phyloP scores from a whole-genome alignment of 2,797 vertebrate species.

The Dipus sagitta region DNA sequence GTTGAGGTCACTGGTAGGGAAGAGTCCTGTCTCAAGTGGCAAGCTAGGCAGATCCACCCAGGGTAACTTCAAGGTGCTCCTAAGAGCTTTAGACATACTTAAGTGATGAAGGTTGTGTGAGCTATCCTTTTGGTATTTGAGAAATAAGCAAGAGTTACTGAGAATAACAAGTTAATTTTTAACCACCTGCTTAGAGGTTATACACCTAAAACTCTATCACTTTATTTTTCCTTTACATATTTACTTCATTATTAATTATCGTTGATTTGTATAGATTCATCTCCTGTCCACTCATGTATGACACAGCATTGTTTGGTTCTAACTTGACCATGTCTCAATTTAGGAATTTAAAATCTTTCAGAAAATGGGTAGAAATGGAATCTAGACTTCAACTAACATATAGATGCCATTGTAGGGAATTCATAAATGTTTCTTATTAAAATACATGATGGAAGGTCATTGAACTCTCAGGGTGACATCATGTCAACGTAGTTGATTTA shows the following conservation, averaged over 20 bases:
- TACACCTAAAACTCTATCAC: background rate
- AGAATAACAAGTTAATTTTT: conserved; percentile 18
- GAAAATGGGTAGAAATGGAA: background rate
- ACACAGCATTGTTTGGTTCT: background rate
- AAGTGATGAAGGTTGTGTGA: background rate
- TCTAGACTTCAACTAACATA: background rate
- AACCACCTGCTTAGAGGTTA: background rate
- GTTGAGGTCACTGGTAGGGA: background rate
- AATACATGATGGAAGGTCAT: background rate
- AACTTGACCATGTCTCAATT: background rate
- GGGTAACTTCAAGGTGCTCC: background rate
- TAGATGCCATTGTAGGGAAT: background rate
- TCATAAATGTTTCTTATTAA: background rate
- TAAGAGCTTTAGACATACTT: background rate
- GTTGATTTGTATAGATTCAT: background rate
- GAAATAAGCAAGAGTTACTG: background rate
- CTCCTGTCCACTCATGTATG: background rate
- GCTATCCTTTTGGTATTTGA: background rate
- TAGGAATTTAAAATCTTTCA: conserved; percentile 22
- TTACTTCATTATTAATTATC: background rate
- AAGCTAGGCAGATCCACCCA: background rate
- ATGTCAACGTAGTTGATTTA: background rate
- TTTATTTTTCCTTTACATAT: background rate
- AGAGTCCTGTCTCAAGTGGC: background rate
- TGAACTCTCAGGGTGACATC: background rate